Evolutionary conservation across 2,797 vertebrate genomes (phyloP), one percentile per base, ranked within the genome.

Genomic region (Orientallactaga sibirica): DNA sequence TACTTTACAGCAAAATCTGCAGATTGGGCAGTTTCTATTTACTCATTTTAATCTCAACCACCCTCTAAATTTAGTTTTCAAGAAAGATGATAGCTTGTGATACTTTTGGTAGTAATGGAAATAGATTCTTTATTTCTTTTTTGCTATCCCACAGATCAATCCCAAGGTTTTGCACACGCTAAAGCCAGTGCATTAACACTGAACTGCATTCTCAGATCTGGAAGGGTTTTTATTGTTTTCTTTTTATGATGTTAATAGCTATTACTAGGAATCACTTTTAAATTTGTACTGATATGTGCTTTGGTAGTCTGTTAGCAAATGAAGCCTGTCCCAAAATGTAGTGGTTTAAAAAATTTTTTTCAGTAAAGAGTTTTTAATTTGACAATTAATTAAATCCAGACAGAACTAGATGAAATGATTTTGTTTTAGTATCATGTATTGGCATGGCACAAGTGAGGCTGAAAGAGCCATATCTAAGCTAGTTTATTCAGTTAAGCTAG

Each of bases 261-360:
- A 1, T 67, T 81, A 25, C 37, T 16, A 22, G 24, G 55, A 55
- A 15, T 55, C 55, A 55, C 55, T 55, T 55, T 55, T 55, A 27
- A 93, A 58, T 61, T 84, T 11, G 62, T 41, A 77, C n/a, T 90
- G 41, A 43, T 48, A 0, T 66, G 20, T 52, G 24, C 18, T 89
- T 64, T 95, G 27, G 12, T 67, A 71, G 15, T 85, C 22, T 67
- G 71, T 79, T 81, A 25, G 37, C 48, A 10, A n/a, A 43, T 81
- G 67, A 94, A 89, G 83, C 15, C 7, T 70, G 33, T 2, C 22
- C 25, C 5, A 68, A 84, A 92, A 85, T 15, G 80, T 74, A 88
- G 16, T 78, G 12, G 29, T 86, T 88, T 66, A 84, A 95, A 88
- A 58, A 58, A 90, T 84, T 84, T 12, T 43, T 14, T 29, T 92